Base-by-base conservation (phyloP, 2,113 vertebrate species). In the Silurus meridionalis region DNA sequence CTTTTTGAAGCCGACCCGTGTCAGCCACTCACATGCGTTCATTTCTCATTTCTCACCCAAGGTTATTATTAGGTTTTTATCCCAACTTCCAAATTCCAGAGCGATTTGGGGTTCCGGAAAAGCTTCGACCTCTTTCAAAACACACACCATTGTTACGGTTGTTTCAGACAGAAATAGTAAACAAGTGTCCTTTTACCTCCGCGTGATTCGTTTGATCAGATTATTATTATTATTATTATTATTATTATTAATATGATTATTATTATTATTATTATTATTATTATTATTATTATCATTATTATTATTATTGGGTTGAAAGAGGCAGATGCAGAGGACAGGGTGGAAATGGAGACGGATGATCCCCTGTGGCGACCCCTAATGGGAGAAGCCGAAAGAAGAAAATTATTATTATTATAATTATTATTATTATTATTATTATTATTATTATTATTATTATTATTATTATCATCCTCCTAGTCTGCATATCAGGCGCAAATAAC, bases 21-120 rank as follows among this genome's bases (percentile, higher is more conserved):
- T 87, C 93, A 94, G 94, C 90, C 89, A 87, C 69, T 89, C 72
- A 79, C 67, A 86, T 60, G 58, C 75, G 91, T 94, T 94, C 93
- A 93, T 94, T 95, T 92, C 92, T 94, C 91, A 92, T 94, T 94
- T 93, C 90, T 90, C 90, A 93, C 93, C 92, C 93, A 94, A 93
- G 92, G 93, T 94, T 58, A 72, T 71, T 58, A 10, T 46, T 19
- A 37, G 58, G 25, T 83, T 83, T 95, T 94, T 93, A 95, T 94
- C 94, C 94, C 92, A 91, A 91, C 92, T 89, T 82, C 91, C 92
- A 93, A 96, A 95, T 95, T 93, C 94, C 92, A 93, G 83, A 92
- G 93, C 93, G 93, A 93, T 94, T 92, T 93, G 93, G 94, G 94
- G 93, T 94, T 91, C 91, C 89, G 88, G 89, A 87, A 88, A 88